phyloP scores from a whole-genome alignment of 2,797 vertebrate species.

The Lagocephalus sceleratus region DNA sequence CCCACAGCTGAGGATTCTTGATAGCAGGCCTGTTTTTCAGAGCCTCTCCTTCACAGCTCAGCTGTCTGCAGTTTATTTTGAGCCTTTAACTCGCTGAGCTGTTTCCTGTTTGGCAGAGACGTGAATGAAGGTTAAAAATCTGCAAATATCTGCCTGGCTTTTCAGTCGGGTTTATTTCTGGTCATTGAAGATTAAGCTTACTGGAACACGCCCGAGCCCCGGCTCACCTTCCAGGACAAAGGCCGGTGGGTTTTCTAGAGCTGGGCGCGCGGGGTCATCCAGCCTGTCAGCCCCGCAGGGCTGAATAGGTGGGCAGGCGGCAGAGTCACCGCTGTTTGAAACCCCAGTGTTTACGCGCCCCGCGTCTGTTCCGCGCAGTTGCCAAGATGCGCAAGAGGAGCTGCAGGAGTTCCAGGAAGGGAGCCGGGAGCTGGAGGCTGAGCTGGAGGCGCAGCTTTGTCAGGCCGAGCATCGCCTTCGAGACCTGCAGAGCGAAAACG shows the following conservation, averaged over 20 bases:
- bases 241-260: slow-evolving; percentile 47
- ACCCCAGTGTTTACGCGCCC: slow-evolving; percentile 14
- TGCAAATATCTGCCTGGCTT: slow-evolving; percentile 22
- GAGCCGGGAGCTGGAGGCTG: slow-evolving; percentile 94
- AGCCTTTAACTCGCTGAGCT: slow-evolving; percentile 40
- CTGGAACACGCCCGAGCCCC: slow-evolving; percentile 44
- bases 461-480: slow-evolving; percentile 93
- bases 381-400: slow-evolving; percentile 93
- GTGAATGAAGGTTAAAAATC: slow-evolving; percentile 32
- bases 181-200: slow-evolving; percentile 22
- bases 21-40: slow-evolving; percentile 32
- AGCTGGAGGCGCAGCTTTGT: slow-evolving; percentile 91
- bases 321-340: slow-evolving; percentile 14
- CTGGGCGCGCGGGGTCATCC: slow-evolving; percentile 9
- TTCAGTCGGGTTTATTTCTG: slow-evolving; percentile 40
- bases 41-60: slow-evolving; percentile 35
- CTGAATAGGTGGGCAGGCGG: slow-evolving; percentile 26
- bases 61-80: slow-evolving; percentile 56
- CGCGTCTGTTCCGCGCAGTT: slow-evolving; percentile 70
- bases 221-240: slow-evolving; percentile 44
- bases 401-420: slow-evolving; percentile 98
- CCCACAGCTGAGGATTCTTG: slow-evolving; percentile 17
- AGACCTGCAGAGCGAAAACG: slow-evolving; percentile 93
- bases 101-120: slow-evolving; percentile 24
- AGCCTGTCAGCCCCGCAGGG: slow-evolving; percentile 25